phyloP scores from a whole-genome alignment of 1,140 invertebrate genomes.

The Teleopsis dalmanni region DNA sequence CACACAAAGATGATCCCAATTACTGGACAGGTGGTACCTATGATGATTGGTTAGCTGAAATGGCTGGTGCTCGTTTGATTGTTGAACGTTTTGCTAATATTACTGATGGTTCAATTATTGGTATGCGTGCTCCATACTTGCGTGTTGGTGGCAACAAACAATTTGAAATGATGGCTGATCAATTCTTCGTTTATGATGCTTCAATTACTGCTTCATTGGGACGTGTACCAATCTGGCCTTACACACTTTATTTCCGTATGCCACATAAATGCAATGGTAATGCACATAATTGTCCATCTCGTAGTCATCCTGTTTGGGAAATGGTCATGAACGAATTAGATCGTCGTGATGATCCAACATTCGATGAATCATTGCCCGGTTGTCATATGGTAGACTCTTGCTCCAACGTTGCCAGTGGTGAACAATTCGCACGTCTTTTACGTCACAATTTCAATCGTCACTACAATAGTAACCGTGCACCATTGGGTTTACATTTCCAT shows the following conservation, averaged over 20 bases:
- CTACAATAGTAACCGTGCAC: slow-evolving; percentile 85
- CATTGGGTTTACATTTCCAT: slow-evolving; percentile 90
- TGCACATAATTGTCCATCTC: slow-evolving; percentile 82
- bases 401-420: slow-evolving; percentile 81
- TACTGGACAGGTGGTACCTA: slow-evolving; percentile 84
- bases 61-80: slow-evolving; percentile 85
- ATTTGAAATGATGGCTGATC: slow-evolving; percentile 93
- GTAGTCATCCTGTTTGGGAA: slow-evolving; percentile 89
- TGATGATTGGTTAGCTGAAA: slow-evolving; percentile 90
- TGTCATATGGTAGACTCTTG: slow-evolving; percentile 93
- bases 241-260: slow-evolving; percentile 91
- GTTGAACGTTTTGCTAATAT: slow-evolving; percentile 86
- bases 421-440: slow-evolving; percentile 77
- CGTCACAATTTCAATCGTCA: slow-evolving; percentile 92
- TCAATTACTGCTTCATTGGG: slow-evolving; percentile 85
- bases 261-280: slow-evolving; percentile 92
- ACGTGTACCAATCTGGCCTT: slow-evolving; percentile 89
- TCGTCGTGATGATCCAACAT: slow-evolving; percentile 81
- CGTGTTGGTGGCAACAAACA: slow-evolving; percentile 89
- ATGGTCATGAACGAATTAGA: slow-evolving; percentile 94
- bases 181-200: slow-evolving; percentile 90
- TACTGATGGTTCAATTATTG: slow-evolving; percentile 81
- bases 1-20: slow-evolving; percentile 81
- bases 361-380: slow-evolving; percentile 83
- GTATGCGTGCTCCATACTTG: slow-evolving; percentile 81